Percentiles rank a stretch among this genome's conserved stretches.
Evolutionary conservation across 2,113 vertebrate genomes (phyloP).

Genomic region (Azemiops feae): DNA sequence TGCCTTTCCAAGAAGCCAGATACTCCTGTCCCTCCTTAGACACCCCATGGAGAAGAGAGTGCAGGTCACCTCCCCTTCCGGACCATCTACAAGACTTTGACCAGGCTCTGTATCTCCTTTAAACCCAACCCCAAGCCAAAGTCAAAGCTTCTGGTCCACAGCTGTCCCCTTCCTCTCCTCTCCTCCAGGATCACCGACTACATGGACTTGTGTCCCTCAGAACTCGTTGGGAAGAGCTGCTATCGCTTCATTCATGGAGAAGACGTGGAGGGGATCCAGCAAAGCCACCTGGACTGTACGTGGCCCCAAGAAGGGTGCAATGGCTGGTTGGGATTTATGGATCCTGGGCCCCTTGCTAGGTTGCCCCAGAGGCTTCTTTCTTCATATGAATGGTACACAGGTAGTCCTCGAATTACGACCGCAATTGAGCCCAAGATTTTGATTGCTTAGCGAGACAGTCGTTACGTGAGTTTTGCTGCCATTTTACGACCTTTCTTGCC

Average conservation of each 20-base stretch:
- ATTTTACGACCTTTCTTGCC: too few species aligned
- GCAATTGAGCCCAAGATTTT: too few species aligned
- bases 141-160: not conserved
- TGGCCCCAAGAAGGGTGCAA: not conserved
- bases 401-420: too few species aligned
- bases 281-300: conserved; percentile 85
- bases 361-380: not conserved
- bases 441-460: too few species aligned
- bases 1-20: not conserved
- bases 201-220: conserved; percentile 85
- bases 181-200: conserved; percentile 83
- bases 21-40: not conserved
- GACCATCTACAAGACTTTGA: not conserved
- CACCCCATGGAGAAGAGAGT: not conserved
- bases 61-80: not conserved
- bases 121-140: too few species aligned
- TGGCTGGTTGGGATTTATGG: not conserved
- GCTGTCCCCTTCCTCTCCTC: too few species aligned
- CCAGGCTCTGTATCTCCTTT: not conserved
- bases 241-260: conserved; percentile 88
- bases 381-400: not conserved
- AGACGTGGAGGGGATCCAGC: conserved; percentile 81
- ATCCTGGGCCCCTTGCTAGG: not conserved
- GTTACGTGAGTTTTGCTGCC: too few species aligned
- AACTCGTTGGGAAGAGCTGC: conserved; percentile 87